A percentile compares a stretch with the other conserved stretches of the same genome.
phyloP scores from a whole-genome alignment of 2,113 vertebrate genomes.

The Marmota flaviventris region DNA sequence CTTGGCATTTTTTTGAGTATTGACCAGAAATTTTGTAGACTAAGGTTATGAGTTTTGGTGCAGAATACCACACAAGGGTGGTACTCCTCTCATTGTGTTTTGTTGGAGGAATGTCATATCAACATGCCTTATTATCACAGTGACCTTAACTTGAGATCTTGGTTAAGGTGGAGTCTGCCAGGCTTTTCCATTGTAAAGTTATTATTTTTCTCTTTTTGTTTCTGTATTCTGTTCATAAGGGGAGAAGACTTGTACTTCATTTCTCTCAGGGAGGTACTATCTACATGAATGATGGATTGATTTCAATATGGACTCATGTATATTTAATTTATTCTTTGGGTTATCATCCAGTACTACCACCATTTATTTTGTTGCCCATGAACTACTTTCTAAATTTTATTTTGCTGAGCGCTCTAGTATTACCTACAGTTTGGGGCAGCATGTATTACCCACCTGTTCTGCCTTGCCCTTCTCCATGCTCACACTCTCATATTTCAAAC shows the following conservation, averaged over 20 bases:
- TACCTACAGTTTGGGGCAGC: background rate
- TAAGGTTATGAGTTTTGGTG: background rate
- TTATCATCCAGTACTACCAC: background rate
- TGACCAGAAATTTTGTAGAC: background rate
- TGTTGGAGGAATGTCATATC: background rate
- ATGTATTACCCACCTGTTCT: background rate
- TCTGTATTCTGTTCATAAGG: background rate
- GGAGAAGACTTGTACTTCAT: background rate
- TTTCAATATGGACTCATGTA: background rate
- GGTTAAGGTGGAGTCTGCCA: background rate
- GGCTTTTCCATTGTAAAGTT: background rate
- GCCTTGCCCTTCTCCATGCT: background rate
- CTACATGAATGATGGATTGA: background rate
- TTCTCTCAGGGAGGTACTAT: background rate
- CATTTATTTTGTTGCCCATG: background rate
- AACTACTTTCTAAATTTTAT: background rate
- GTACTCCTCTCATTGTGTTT: background rate
- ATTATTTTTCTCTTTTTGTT: background rate
- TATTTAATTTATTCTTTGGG: conserved; percentile 25
- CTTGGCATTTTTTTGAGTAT: background rate
- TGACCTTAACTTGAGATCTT: background rate
- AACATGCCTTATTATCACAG: background rate
- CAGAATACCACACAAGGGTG: background rate
- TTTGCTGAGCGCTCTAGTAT: background rate
- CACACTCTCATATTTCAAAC: conserved; percentile 15